phyloP scores from a whole-genome alignment of 1,140 invertebrate species.

The Heliconius nattereri region DNA sequence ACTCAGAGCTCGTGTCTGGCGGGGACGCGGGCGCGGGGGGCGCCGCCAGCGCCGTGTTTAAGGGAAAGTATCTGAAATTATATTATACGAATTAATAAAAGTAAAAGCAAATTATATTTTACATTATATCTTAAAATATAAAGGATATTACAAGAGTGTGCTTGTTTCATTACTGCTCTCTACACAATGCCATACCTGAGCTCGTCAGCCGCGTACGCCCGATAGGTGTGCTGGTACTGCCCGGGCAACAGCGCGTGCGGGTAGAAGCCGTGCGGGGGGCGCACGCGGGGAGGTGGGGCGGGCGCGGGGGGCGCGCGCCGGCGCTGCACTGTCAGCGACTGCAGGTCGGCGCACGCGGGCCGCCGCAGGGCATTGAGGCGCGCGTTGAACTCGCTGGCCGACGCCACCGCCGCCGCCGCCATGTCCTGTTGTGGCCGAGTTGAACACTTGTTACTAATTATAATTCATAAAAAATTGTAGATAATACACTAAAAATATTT shows the following conservation, averaged over 20 bases:
- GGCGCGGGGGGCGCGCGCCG: constrained; percentile 75
- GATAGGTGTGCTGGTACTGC: constrained; percentile 94
- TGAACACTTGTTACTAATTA: too few species aligned
- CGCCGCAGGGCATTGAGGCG: constrained; percentile 88
- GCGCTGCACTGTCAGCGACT: constrained; percentile 88
- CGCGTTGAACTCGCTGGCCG: constrained; percentile 93
- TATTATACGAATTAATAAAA: too few species aligned
- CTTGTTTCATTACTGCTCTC: too few species aligned
- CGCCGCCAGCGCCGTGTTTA: constrained; percentile 94
- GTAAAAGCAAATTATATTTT: too few species aligned
- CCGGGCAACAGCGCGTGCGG: constrained; percentile 95
- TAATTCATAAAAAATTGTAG: too few species aligned
- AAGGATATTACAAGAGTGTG: too few species aligned
- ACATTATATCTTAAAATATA: too few species aligned
- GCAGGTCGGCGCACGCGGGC: constrained; percentile 86
- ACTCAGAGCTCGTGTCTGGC: constrained; percentile 59
- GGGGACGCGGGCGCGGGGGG: constrained; percentile 62
- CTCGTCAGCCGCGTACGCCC: constrained; percentile 83
- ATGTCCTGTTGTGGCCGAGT: constrained; percentile 82
- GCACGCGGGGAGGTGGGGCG: constrained; percentile 74
- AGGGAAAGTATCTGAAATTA: constrained; percentile 85
- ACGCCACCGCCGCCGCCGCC: constrained; percentile 92
- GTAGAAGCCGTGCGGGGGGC: constrained; percentile 89
- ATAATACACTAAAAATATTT: too few species aligned
- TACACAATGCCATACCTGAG: constrained; percentile 69